phyloP scores from a whole-genome alignment of 2,888 invertebrate genomes.

The Drepanosiphum platanoidis region DNA sequence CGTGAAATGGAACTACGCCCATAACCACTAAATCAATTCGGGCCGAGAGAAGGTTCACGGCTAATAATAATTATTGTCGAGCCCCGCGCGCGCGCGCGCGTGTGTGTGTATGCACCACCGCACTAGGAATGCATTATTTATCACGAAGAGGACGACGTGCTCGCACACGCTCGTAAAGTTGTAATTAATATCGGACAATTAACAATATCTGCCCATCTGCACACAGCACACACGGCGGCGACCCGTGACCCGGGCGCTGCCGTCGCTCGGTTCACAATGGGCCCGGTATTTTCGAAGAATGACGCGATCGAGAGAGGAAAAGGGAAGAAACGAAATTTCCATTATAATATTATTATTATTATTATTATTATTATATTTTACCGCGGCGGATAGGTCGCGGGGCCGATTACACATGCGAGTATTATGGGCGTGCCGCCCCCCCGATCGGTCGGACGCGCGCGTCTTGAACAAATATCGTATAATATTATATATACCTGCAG shows the following conservation, averaged over 20 bases:
- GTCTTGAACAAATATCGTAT: conserved; percentile 56
- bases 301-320: not conserved
- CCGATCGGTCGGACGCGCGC: conserved; percentile 42
- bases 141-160: not conserved
- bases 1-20: conserved; percentile 61
- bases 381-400: conserved; percentile 1
- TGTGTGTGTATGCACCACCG: not conserved
- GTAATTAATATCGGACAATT: conserved; percentile 62
- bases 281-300: conserved; percentile 11
- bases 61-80: conserved; percentile 42
- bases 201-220: conserved; percentile 23
- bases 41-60: conserved; percentile 19
- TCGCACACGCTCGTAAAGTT: conserved; percentile 29
- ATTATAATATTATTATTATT: too few species aligned
- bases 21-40: conserved; percentile 58
- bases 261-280: conserved; percentile 18
- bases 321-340: conserved; percentile 30
- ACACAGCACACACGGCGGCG: not conserved
- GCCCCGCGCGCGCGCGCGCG: not conserved
- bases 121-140: conserved; percentile 30
- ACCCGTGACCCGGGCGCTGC: conserved; percentile 47
- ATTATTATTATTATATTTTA: too few species aligned
- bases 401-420: not conserved
- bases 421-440: conserved; percentile 55
- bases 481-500: not conserved